A percentile compares a stretch with the other conserved stretches of the same genome.
These are phyloP conservation scores for Charina bottae DNA, from an alignment of 2,113 vertebrate genomes.

Conservation along the genomic window DNA sequence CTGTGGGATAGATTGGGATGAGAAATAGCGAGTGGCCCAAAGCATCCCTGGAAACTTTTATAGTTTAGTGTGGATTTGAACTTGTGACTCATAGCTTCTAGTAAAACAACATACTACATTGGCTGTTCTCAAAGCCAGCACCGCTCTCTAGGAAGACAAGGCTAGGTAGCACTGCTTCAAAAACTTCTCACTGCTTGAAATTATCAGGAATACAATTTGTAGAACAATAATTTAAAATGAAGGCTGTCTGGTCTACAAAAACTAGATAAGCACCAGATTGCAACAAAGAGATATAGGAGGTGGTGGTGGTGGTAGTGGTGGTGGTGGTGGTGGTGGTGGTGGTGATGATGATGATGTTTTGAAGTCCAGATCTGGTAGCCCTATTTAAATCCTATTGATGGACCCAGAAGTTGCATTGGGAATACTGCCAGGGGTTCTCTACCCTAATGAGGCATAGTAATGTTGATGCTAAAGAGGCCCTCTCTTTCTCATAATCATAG, in stretches of 20 bases:
- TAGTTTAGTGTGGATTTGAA: not conserved
- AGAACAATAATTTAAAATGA: not conserved
- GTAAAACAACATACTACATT: not conserved
- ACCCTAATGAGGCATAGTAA: not conserved
- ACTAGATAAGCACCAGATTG: not conserved
- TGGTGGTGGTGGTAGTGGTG: no score
- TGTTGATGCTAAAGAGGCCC: not conserved
- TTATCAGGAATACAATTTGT: not conserved
- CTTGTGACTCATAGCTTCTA: not conserved
- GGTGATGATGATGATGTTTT: not conserved
- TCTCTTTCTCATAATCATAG: not conserved
- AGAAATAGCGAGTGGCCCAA: not conserved
- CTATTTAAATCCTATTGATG: not conserved
- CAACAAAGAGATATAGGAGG: not conserved
- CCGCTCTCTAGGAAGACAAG: not conserved
- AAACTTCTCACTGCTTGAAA: not conserved
- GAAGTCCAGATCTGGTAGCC: not conserved
- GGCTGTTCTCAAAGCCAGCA: not conserved
- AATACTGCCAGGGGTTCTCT: not conserved
- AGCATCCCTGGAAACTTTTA: not conserved
- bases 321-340: no score
- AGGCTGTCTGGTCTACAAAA: not conserved
- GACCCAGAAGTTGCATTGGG: not conserved
- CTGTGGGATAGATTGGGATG: not conserved
- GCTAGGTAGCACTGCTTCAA: not conserved